These are phyloP conservation scores for Ranitomeya imitator DNA, from an alignment of 2,113 vertebrate genomes.

Conservation along the genomic window DNA sequence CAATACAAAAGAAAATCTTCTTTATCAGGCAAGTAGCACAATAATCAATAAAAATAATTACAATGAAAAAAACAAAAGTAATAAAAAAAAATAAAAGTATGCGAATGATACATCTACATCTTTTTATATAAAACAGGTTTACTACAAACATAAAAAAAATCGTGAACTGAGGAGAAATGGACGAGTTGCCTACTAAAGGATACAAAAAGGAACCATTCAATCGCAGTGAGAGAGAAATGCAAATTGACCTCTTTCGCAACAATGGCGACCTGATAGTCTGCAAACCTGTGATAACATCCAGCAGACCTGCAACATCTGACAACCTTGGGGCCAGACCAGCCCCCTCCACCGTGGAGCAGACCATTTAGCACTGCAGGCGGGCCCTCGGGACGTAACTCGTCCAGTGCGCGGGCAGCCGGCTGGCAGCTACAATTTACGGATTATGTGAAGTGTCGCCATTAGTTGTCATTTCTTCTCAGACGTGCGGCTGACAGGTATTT, in stretches of 20 bases:
- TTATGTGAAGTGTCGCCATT: conserved; percentile 20
- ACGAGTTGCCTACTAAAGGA: no score
- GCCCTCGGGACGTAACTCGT: neutral
- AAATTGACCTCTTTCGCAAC: neutral
- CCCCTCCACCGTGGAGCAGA: neutral
- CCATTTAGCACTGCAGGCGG: neutral
- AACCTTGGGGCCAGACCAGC: neutral
- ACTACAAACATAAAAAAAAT: no score
- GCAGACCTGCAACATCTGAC: neutral
- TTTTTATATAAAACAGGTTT: no score
- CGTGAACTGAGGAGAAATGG: neutral
- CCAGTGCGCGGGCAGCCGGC: neutral
- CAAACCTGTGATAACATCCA: neutral
- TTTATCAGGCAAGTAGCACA: no score
- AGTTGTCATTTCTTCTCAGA: neutral
- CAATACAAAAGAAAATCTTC: no score
- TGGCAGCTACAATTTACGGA: conserved; percentile 10
- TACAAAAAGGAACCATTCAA: no score
- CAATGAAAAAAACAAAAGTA: no score
- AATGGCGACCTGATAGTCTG: neutral
- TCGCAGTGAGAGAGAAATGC: neutral
- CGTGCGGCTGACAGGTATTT: conserved; percentile 27
- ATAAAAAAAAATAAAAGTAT: no score
- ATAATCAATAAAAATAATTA: no score
- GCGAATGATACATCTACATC: no score